These are phyloP conservation scores for Conops quadrifasciatus DNA, from an alignment of 2,888 invertebrate species.

Conservation along the genomic window DNA sequence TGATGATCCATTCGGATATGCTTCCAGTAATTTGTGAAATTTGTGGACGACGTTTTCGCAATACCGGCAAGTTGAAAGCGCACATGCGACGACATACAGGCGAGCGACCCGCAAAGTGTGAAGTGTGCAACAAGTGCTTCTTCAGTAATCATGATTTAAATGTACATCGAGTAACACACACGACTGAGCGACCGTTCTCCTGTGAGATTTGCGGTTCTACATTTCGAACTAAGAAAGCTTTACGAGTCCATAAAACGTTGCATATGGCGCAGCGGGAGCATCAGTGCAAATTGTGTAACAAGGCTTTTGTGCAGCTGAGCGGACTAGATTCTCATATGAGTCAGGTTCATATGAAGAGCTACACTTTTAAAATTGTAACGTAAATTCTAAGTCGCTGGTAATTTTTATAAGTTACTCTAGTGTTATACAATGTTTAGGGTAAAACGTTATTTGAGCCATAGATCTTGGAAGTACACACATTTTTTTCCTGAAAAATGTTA, in stretches of 20 bases:
- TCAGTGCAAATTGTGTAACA: constrained; percentile 56
- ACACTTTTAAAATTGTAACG: not conserved
- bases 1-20: constrained; percentile 55
- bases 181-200: constrained; percentile 54
- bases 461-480: too few relatives aligned
- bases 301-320: constrained; percentile 59
- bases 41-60: constrained; percentile 56
- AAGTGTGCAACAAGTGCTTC: constrained; percentile 56
- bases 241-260: constrained; percentile 58
- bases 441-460: too few relatives aligned
- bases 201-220: constrained; percentile 54
- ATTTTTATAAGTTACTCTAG: too few relatives aligned
- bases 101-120: constrained; percentile 57
- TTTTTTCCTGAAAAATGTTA: too few relatives aligned
- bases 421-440: too few relatives aligned
- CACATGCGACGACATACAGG: constrained; percentile 59
- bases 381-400: too few relatives aligned
- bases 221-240: constrained; percentile 60
- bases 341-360: constrained; percentile 18
- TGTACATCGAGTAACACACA: constrained; percentile 59
- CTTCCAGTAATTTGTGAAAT: constrained; percentile 58
- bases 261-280: constrained; percentile 56
- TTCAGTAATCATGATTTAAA: constrained; percentile 59
- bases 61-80: constrained; percentile 58
- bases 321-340: constrained; percentile 59